Conservation (phyloP, 2,113 vertebrate genomes). For the Nettapus auritus region DNA sequence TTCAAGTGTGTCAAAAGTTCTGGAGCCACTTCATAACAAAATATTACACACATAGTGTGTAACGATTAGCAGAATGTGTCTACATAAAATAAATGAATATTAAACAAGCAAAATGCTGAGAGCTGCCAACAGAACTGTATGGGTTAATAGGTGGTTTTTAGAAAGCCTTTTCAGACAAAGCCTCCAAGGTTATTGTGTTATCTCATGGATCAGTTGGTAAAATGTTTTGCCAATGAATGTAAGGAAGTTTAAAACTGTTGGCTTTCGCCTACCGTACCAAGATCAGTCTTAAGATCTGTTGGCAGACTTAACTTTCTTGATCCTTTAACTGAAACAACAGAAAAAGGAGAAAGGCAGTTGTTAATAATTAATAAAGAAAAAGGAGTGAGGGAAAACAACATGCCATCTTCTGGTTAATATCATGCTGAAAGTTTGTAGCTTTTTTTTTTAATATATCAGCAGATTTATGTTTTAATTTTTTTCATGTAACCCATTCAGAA, state of each 20-base stretch:
- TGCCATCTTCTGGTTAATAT: slow-evolving; percentile 62
- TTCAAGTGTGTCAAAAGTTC: slow-evolving; percentile 15
- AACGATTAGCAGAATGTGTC: slow-evolving; percentile 64
- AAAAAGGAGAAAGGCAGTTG: slow-evolving; percentile 94
- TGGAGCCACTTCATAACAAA: slow-evolving; percentile 54
- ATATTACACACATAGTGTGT: slow-evolving; percentile 60
- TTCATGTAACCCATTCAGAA: slow-evolving; percentile 32
- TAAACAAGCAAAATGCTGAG: slow-evolving; percentile 75
- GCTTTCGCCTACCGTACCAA: slow-evolving; percentile 98
- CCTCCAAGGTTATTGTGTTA: slow-evolving; percentile 68
- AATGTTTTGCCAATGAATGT: slow-evolving; percentile 79
- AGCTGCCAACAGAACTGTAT: slow-evolving; percentile 85
- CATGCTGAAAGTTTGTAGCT: slow-evolving; percentile 14
- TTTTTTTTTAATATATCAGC: background rate
- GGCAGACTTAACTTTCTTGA: slow-evolving; percentile 99
- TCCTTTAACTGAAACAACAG: slow-evolving; percentile 99
- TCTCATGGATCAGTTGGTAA: slow-evolving; percentile 73
- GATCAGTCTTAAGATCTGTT: slow-evolving; percentile 99
- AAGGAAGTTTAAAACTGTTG: slow-evolving; percentile 85
- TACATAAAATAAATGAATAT: slow-evolving; percentile 67
- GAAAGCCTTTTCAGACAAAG: slow-evolving; percentile 72
- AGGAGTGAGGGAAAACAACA: slow-evolving; percentile 63
- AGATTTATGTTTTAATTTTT: slow-evolving; percentile 48
- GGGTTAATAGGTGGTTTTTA: slow-evolving; percentile 75
- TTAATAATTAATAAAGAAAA: slow-evolving; percentile 86